These are phyloP conservation scores for Sebastes steindachneri DNA, from an alignment of 2,797 vertebrate genomes.

Conservation along the genomic window DNA sequence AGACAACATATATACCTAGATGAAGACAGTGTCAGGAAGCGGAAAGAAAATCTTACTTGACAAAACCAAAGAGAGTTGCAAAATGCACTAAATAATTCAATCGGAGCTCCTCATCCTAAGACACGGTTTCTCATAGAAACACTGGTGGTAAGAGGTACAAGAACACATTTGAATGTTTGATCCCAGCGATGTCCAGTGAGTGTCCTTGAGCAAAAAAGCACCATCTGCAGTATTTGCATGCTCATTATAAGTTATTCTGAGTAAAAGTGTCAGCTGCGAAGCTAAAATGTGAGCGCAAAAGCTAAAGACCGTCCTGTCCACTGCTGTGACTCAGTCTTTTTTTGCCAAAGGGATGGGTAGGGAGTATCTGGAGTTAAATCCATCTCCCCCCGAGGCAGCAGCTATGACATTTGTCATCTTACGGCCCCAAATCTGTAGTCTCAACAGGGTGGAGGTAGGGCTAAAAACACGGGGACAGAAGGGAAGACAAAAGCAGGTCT, in stretches of 20 bases:
- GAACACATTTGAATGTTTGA: conserved; percentile 13
- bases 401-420: conserved; percentile 62
- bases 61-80: conserved; percentile 1
- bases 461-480: conserved; percentile 53
- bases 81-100: conserved; percentile 3
- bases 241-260: conserved; percentile 16
- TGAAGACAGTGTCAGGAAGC: conserved; percentile 10
- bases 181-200: background rate
- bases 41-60: background rate
- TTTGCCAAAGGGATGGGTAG: conserved; percentile 24
- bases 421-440: conserved; percentile 70
- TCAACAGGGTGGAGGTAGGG: conserved; percentile 53
- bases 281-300: conserved; percentile 13
- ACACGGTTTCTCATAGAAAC: background rate
- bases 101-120: background rate
- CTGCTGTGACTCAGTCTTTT: conserved; percentile 20
- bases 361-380: conserved; percentile 30
- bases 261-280: conserved; percentile 14
- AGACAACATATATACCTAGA: conserved; percentile 7
- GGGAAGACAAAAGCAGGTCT: conserved; percentile 68
- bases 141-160: background rate
- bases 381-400: conserved; percentile 21
- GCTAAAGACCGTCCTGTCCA: background rate
- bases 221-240: conserved; percentile 28
- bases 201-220: conserved; percentile 23